Conservation (phyloP, 35 echinoderm and acorn worm species). For the Holothuria glaberrima region DNA sequence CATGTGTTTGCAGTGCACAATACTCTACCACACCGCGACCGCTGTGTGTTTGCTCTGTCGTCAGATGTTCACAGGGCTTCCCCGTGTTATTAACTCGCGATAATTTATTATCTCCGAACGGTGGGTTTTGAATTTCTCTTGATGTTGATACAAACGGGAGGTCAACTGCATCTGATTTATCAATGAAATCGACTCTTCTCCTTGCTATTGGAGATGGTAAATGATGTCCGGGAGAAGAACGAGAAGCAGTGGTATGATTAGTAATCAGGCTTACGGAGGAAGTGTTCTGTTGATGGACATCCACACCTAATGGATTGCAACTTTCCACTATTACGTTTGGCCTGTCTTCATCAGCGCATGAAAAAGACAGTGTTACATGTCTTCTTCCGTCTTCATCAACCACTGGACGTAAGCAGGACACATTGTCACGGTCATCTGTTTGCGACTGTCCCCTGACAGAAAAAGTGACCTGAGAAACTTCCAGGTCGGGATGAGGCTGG, state of each 20-base stretch:
- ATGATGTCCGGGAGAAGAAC: neutral
- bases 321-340: neutral
- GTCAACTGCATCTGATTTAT: constrained; percentile 54
- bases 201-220: neutral
- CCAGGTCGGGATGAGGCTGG: neutral
- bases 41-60: constrained; percentile 39
- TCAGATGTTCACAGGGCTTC: constrained; percentile 54
- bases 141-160: constrained; percentile 45
- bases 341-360: neutral
- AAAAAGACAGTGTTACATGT: constrained; percentile 11
- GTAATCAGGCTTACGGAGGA: neutral
- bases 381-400: neutral
- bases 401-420: neutral
- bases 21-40: neutral
- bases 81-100: constrained; percentile 51
- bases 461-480: constrained; percentile 34
- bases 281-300: neutral
- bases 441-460: neutral
- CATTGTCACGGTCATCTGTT: neutral
- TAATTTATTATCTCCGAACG: constrained; percentile 50
- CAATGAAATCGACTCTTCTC: constrained; percentile 9
- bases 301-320: neutral
- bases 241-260: neutral
- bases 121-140: constrained; percentile 34
- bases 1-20: constrained; percentile 47